These are phyloP conservation scores for Oreocharis arfaki DNA, from an alignment of 2,113 vertebrate species.

Conservation along the genomic window DNA sequence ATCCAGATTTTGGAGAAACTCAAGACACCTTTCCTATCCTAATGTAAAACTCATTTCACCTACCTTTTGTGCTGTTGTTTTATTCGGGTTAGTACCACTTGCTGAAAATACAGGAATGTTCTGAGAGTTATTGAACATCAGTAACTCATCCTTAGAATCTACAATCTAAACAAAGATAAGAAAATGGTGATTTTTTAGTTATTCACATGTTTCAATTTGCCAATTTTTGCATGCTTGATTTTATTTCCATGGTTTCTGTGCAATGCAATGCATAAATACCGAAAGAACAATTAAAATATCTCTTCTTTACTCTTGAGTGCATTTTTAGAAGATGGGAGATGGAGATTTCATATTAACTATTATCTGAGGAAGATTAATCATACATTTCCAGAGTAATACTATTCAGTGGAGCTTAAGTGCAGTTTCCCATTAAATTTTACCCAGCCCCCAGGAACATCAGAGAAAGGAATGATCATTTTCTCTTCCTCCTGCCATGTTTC, in stretches of 20 bases:
- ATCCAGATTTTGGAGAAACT: neutral
- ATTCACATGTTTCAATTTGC: neutral
- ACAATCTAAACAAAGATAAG: conserved; percentile 76
- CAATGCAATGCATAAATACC: neutral
- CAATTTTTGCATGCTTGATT: neutral
- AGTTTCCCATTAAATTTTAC: neutral
- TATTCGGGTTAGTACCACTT: conserved; percentile 39
- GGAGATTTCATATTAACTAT: neutral
- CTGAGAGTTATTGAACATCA: conserved; percentile 74
- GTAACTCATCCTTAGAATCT: conserved; percentile 78
- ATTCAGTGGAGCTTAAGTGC: neutral
- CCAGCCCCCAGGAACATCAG: neutral
- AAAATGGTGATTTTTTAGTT: neutral
- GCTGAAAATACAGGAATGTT: conserved; percentile 61
- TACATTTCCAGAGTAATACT: neutral
- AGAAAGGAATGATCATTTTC: neutral
- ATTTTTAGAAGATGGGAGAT: neutral
- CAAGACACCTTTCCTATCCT: neutral
- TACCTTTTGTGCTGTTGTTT: conserved; percentile 74
- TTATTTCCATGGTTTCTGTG: neutral
- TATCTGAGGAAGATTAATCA: neutral
- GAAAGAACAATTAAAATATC: neutral
- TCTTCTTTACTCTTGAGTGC: neutral
- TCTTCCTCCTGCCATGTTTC: neutral
- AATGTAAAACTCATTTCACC: neutral